Base-by-base conservation (phyloP, 2,113 vertebrate genomes). In the Epinephelus lanceolatus region DNA sequence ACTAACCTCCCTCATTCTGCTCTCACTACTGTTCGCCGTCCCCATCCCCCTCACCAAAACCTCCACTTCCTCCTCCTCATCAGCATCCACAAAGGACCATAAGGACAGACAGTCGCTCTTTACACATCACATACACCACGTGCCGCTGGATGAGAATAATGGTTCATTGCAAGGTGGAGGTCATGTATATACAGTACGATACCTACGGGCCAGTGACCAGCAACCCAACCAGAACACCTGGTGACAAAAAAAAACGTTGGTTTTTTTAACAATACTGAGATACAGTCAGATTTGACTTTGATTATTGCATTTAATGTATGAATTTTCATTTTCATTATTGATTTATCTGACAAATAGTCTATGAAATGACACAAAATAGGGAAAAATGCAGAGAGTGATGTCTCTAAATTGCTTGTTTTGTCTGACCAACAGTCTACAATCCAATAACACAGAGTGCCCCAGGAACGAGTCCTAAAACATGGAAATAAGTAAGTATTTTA, bases 11-110 rank as follows among this genome's bases (percentile, higher is more conserved):
- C 55, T 53, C 49, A 53, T 30, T 69, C 70, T 56, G 23, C 55
- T 62, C 66, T 68, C 56, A 2, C 63, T 65, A 40, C 68, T 45
- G 37, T 51, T 72, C 76, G 56, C 49, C 18, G 3, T 51, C 75
- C 81, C 87, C 83, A 67, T 71, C 88, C 88, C 85, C 86, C 81
- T 67, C 40, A 30, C 49, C 52, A 42, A 81, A 74, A 67, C 61
- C 73, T 72, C 55, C 71, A 2, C 71, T 27, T 76, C 55, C 73
- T 78, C 69, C 18, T 85, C 55, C 23, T 84, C 71, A 47, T 87
- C 67, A n/a, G 60, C 77, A 51, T 84, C 83, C 90, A 40, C 19
- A 1, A 55, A 55, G 68, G 51, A 40, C 51, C 68, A 67, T 70
- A 56, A 73, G 60, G 71, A 71, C 65, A 57, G 52, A 56, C 51